Evolutionary conservation across 2,888 invertebrate genomes (phyloP), one percentile per base, ranked within the genome.

Genomic region (Diplolepis rosae): DNA sequence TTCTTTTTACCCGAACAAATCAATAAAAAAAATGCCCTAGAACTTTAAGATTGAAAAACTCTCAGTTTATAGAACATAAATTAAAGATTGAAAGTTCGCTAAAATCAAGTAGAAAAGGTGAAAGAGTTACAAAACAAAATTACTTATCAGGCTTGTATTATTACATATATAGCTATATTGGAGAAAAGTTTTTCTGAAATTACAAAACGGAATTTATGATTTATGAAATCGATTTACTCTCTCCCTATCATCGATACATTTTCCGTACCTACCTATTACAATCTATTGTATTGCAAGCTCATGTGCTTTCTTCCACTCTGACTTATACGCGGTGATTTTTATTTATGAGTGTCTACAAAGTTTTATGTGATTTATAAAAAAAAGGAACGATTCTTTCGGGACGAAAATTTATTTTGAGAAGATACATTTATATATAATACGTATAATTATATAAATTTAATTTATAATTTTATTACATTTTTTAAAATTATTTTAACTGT

Each of bases 291-390:
- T 22, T 56, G 56, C 56, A 18, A 35, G 22, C 32, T 54, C 35
- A 32, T 56, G 56, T 32, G n/a, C 13, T 13, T 56, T 56, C n/a
- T 56, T 18, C 56, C 35, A 56, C 35, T 56, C 22, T 56, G 35
- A 35, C 15, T 13, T 13, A 5, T 13, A 18, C 4, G 1, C 18
- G 22, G 35, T 35, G 35, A 22, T 56, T 32, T 32, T 13, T 24
- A 24, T 22, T 56, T 35, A 35, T 35, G 35, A 35, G 13, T 56
- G 4, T 35, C 15, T 15, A 15, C 42, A 42, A 42, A n/a, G n/a
- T n/a, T n/a, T n/a, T n/a, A n/a, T n/a, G n/a, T n/a, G n/a, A n/a
- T n/a, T n/a, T n/a, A n/a, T n/a, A n/a, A n/a, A n/a, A n/a, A n/a
- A n/a, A n/a, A n/a, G n/a, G n/a, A n/a, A n/a, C n/a, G n/a, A n/a